Percentiles rank a stretch among this genome's conserved stretches.
Conservation (phyloP, 2,797 vertebrate genomes). For the Odontamblyopus lacepedii region DNA sequence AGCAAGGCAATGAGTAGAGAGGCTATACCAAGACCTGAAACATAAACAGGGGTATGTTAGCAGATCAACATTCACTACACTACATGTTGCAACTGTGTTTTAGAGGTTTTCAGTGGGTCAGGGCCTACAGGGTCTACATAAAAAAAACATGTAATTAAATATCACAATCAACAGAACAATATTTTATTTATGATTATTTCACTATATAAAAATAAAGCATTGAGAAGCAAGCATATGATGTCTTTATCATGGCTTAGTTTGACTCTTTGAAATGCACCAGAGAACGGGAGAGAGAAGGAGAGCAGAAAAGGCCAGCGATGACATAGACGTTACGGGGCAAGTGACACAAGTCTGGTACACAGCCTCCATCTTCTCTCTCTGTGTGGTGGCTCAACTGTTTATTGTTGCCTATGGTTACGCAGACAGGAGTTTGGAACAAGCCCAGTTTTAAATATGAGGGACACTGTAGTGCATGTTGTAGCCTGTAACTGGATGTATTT, state of each 20-base stretch:
- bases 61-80: not conserved
- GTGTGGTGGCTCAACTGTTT: too few relatives aligned
- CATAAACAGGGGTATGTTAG: slow-evolving; percentile 15
- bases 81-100: too few relatives aligned
- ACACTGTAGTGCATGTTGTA: too few relatives aligned
- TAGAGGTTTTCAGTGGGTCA: not conserved
- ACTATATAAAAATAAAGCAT: not conserved
- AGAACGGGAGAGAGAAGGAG: not conserved
- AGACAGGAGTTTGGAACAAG: too few relatives aligned
- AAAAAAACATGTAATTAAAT: too few relatives aligned
- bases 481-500: too few relatives aligned
- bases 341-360: too few relatives aligned
- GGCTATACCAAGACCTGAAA: slow-evolving; percentile 86
- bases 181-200: too few relatives aligned
- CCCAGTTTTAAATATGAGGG: too few relatives aligned
- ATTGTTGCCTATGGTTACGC: too few relatives aligned
- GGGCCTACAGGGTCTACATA: not conserved
- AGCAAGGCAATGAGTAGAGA: slow-evolving; percentile 81
- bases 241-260: not conserved
- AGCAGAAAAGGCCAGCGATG: not conserved
- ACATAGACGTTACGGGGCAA: too few relatives aligned
- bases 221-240: not conserved
- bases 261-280: not conserved
- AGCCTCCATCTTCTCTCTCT: too few relatives aligned
- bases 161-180: not conserved